Base-by-base conservation (phyloP, 1,140 invertebrate species). In the Akabosia matsudoensis region DNA sequence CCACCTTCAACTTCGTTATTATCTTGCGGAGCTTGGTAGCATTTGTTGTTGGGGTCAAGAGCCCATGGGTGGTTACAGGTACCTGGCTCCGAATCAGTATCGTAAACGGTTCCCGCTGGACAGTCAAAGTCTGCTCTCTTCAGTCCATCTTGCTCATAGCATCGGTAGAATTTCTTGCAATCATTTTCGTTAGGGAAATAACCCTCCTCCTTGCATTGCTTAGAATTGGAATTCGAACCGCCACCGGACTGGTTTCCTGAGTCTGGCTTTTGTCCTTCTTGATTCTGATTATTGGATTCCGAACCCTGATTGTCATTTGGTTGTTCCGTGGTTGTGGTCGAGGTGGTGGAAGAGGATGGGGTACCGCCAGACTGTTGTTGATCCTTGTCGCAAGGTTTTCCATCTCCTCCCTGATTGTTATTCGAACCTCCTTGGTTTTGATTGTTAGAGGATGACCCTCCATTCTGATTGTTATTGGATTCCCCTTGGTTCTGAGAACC, bases 21-120 rank as follows among this genome's bases (percentile, higher is more conserved):
- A 14, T 34, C 54, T 56, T 31, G 26, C 13, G 52, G 73, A 26
- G 52, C 3, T 28, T 67, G 22, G n/a, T 76, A 77, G 72, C 79
- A 79, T 37, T 72, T 64, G 4, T 70, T 74, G 51, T 74, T 77
- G 30, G 74, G 67, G 30, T 70, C 75, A 24, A 89, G 88, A 67
- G 86, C 85, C 83, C 85, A 85, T 18, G 85, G 84, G 83, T 90
- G 87, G 84, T 91, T 90, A 83, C 92, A 93, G n/a, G 14, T 13
- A 24, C 54, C 54, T 13, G 86, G 85, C 84, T 88, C 84, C 70
- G 87, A 85, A 51, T 87, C 84, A 75, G 88, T 87, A 85, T 93
- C 91, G 90, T 91, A 93, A 76, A 91, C 88, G 10, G 91, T 93
- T 76, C 90, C 89, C 56, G 87, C 85, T 24, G 88, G 89, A 82